Evolutionary conservation across 2,797 vertebrate species (phyloP), one percentile per base, ranked within the genome.

Genomic region (Spinus olivaceus): DNA sequence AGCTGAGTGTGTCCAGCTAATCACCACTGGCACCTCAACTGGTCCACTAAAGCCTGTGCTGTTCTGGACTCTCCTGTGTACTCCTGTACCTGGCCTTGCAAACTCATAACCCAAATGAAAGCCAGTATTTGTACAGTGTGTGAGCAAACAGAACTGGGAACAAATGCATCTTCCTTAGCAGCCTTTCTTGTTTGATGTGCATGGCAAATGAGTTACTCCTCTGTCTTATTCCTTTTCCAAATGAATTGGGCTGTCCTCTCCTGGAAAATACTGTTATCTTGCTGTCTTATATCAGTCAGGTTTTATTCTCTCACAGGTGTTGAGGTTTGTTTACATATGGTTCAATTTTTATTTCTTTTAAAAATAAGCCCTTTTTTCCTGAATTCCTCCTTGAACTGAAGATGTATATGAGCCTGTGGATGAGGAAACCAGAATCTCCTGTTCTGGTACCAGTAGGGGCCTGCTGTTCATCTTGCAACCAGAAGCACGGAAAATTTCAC

Each of bases 331-430:
- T 94, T 85, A 65, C 22, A 20, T 85, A 67, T 3, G 7, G 32
- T 90, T 88, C 39, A 17, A 20, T 73, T 96, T 92, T 89, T 73
- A 21, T 90, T 92, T 70, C 8, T 88, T 91, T 84, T 60, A 44
- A 65, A 95, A 94, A 51, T 41, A 21, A 0, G 1, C 25, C 1
- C 0, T 9, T 83, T 81, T 65, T 85, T 53, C 53, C 16, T 2
- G 2, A 24, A 73, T 80, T 77, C 37, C 4, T 27, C 13, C 46
- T 86, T 7, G 6, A 66, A 28, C 53, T 63, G 49, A 76, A 83
- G 46, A 56, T 61, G 14, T 4, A 0, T 46, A 10, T 44, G 57
- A 72, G 10, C 18, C 44, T 3, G 1, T 64, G 24, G 11, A 19
- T 76, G 9, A 47, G 65, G 61, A 77, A 81, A 42, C 24, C 12